Conservation (phyloP, 2,888 invertebrate genomes). For the Cerceris rybyensis region DNA sequence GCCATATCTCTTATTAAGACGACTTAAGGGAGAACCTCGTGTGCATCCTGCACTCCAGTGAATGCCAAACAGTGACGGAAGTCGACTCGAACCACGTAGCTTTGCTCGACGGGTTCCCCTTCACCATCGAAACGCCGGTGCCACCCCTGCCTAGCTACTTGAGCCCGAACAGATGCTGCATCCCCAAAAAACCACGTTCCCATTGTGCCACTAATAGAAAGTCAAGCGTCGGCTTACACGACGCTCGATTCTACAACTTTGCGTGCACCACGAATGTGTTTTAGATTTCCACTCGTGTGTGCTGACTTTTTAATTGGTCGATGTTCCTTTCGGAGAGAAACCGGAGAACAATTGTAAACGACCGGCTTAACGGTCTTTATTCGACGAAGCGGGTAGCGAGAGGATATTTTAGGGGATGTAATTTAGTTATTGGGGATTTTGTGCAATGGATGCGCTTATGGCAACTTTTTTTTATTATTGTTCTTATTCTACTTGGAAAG, state of each 20-base stretch:
- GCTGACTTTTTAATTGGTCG: slow-evolving; percentile 45
- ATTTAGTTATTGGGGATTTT: no score
- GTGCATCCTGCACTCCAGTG: slow-evolving; percentile 31
- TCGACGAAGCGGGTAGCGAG: no score
- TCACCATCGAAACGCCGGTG: slow-evolving; percentile 35
- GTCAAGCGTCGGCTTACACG: slow-evolving; percentile 68
- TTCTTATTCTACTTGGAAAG: no score
- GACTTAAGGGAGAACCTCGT: slow-evolving; percentile 35
- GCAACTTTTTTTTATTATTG: no score
- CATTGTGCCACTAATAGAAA: slow-evolving; percentile 80
- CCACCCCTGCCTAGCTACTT: slow-evolving; percentile 75
- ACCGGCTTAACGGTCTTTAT: no score
- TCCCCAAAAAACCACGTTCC: slow-evolving; percentile 74
- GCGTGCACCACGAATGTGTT: slow-evolving; percentile 11
- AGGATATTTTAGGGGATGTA: no score
- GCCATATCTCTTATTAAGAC: slow-evolving; percentile 47
- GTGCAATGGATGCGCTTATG: no score
- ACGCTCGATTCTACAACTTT: slow-evolving; percentile 16
- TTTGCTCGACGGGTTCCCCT: slow-evolving; percentile 34
- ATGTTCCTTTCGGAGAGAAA: slow-evolving; percentile 5
- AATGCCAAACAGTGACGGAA: slow-evolving; percentile 64
- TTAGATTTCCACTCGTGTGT: slow-evolving; percentile 28
- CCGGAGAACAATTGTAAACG: background rate
- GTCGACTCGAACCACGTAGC: slow-evolving; percentile 63
- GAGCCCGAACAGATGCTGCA: slow-evolving; percentile 80